Evolutionary conservation across 2,888 invertebrate species (phyloP), one percentile per base, ranked within the genome.

Genomic region (Dinocampus coccinellae): DNA sequence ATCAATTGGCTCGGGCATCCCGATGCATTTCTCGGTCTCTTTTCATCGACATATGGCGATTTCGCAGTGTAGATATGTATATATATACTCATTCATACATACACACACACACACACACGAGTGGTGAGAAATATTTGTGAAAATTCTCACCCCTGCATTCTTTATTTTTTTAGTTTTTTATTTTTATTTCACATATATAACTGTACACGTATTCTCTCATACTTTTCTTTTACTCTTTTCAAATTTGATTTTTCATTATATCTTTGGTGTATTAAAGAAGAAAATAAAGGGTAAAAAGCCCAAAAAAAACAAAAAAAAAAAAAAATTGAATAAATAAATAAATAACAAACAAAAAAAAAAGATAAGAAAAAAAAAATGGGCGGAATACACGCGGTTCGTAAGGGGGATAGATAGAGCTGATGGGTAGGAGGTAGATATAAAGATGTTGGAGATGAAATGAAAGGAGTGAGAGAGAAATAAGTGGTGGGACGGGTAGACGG

Each of bases 391-490:
- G 69, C 61, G 69, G 73, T 53, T 70, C 58, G 67, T 47, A 63
- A 71, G 64, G 63, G 72, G 58, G 72, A 58, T 22, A 63, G 70
- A 68, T 63, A 69, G 61, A 70, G 70, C 64, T 75, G 68, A 69
- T 73, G 60, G 71, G 75, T 7, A 16, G 42, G 70, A 53, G 55
- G 52, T 70, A 72, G 55, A 70, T 65, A 70, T 62, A 69, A 60
- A 71, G 74, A 65, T 63, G 57, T 52, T 70, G 61, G 73, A 60
- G 73, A 60, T 75, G 74, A 76, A 72, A 75, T 74, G 73, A 77
- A 60, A 73, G n/a, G 77, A 76, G 78, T 67, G 76, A 79, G 78
- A 75, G 78, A 76, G 75, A 7, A 4, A 29, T 29, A 7, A 29
- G 29, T 4, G 29, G 7, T 76, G 22, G 33, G 80, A 75, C 76